Evolutionary conservation across 1,140 invertebrate species (phyloP), one percentile per base, ranked within the genome.

Genomic region (Heliconius hewitsoni): DNA sequence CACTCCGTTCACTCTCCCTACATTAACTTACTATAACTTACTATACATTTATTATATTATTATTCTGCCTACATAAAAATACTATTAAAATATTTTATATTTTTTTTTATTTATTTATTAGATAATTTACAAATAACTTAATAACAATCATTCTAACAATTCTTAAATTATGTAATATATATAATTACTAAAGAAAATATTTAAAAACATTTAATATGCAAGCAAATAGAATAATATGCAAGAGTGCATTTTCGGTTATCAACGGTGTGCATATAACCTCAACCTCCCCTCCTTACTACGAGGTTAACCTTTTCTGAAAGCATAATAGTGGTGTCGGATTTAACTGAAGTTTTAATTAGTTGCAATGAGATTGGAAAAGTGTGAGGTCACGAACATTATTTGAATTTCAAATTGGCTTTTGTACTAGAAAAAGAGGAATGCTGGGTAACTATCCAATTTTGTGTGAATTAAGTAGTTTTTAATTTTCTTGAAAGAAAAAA

Each of bases 311-410:
- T 89, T 90, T 89, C 87, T 89, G 84, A 86, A 89, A 91, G 90
- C 88, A 90, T 90, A 92, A 92, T 91, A 89, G 86, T 85, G 88
- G 83, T 89, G 89, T 88, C 84, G 86, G 86, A 90, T 91, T 90
- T 87, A 89, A 87, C 87, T 90, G 86, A 90, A 92, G 90, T 92
- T 92, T 92, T 91, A 92, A 92, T 92, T 92, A 92, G 90, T 92
- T 91, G 87, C 87, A 89, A 91, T 88, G 87, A 86, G 78, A 91
- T 90, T 86, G 87, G 87, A 89, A 89, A 87, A 90, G 89, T 87
- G 86, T 71, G 82, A 79, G 81, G 79, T 83, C 78, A 74, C 27
- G 80, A 70, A 73, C 83, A 74, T 79, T 81, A 87, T 89, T 89
- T 86, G 81, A 86, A 89, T 85, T 87, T 85, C 78, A 84, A 86